Base-by-base conservation (phyloP, 2,888 invertebrate genomes). In the Acronicta leporina region DNA sequence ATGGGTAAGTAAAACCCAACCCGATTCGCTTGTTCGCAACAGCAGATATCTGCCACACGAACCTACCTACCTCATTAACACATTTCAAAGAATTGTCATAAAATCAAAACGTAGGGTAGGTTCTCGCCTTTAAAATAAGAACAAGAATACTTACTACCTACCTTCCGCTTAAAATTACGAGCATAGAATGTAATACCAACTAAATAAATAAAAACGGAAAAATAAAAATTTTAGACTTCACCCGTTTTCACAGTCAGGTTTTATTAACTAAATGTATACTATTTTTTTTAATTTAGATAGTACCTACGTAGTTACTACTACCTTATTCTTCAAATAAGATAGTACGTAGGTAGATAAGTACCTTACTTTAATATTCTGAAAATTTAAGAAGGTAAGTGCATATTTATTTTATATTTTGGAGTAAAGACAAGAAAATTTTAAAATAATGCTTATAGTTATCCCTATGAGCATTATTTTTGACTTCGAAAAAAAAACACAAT, bases 331-430 rank as follows among this genome's bases (percentile, higher is more conserved):
- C n/a, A n/a, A n/a, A n/a, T n/a, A n/a, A n/a, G n/a, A n/a, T n/a
- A 3, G 20, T 20, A 20, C 0, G 4, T 13, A 54, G 30, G 33
- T 46, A 14, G 2, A 15, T 27, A n/a, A n/a, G n/a, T n/a, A n/a
- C 7, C 14, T 0, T 41, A 6, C 10, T n/a, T 45, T 38, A 70
- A 35, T 20, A 13, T 30, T 1, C 30, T 30, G 30, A 30, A 2
- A 30, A 30, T 30, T 30, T 30, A 30, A 30, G 30, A 3, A 45
- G 5, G 48, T 48, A 41, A 71, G 66, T 71, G 45, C 57, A 43
- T 16, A 33, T 11, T 33, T 33, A 11, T 65, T 40, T n/a, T 15
- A 2, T 25, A 20, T 49, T 13, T 9, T 8, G 16, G 7, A 13
- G 14, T 71, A 10, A n/a, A 33, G 38, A 16, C 5, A 25, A 8